Conservation (phyloP, 2,888 invertebrate species). For the Lepidochrysops patricia region DNA sequence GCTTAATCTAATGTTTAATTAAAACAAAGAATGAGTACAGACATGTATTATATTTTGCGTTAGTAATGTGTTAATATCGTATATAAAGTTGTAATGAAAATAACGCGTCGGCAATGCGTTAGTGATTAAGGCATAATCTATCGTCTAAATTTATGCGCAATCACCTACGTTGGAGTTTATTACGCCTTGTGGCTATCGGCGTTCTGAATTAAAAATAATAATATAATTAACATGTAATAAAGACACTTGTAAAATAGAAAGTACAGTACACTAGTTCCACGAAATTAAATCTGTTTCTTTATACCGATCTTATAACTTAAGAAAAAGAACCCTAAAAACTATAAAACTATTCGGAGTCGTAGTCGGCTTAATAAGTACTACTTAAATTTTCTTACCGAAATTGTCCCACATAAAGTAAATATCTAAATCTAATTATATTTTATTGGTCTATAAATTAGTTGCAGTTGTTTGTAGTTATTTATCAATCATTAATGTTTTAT, state of each 20-base stretch:
- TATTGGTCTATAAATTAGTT: not conserved
- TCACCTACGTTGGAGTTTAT: not conserved
- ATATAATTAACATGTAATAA: not conserved
- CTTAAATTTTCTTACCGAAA: not conserved
- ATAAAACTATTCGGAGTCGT: too few relatives aligned
- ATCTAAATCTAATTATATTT: constrained; percentile 4
- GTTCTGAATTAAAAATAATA: not conserved
- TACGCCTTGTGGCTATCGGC: not conserved
- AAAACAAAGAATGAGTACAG: not conserved
- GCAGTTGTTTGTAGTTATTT: not conserved
- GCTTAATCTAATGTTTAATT: not conserved
- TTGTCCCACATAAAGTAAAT: not conserved
- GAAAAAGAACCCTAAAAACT: too few relatives aligned
- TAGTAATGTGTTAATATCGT: not conserved
- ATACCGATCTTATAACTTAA: too few relatives aligned
- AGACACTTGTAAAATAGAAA: too few relatives aligned
- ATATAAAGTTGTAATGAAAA: not conserved
- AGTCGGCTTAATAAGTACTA: not conserved
- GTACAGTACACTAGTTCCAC: too few relatives aligned
- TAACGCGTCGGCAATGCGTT: not conserved
- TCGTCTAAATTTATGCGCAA: constrained; percentile 1
- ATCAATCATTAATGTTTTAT: not conserved
- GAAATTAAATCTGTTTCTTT: too few relatives aligned
- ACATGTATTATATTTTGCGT: not conserved
- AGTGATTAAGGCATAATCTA: not conserved